Evolutionary conservation across 2,113 vertebrate genomes (phyloP), one percentile per base, ranked within the genome.

Genomic region (Planiliza haematocheilus): DNA sequence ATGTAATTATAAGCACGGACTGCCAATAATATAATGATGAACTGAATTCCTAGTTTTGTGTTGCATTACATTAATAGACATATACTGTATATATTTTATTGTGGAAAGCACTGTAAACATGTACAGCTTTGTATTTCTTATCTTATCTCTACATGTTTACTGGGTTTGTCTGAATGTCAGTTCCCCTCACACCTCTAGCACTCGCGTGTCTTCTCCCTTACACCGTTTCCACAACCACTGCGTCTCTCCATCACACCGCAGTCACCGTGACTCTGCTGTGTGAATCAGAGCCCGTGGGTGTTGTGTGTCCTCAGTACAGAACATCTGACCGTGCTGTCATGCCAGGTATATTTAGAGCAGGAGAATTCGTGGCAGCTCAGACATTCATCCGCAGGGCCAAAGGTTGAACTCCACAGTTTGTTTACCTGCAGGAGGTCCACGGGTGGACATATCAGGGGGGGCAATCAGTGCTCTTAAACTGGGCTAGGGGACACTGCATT

Each of bases 261-360:
- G 68, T 48, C 37, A 41, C 24, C 24, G 24, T 30, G 24, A 30
- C 46, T 64, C n/a, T 71, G 61, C 18, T 37, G 76, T 61, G 79
- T 87, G 73, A 85, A 78, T 70, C 71, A 71, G 77, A 17, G 43
- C 70, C 34, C 52, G 2, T 42, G 24, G 39, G 80, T 81, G 82
- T 82, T 78, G 70, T 52, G 86, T 90, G 85, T 89, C 87, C 76
- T 83, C 65, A 43, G 60, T 66, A 53, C 56, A 45, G 57, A 70
- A 72, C 52, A 89, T 90, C 74, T 89, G 82, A 80, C 70, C 1
- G 63, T 78, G 68, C 71, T 76, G 80, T 88, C 85, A 82, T 16
- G 13, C 56, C 36, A 57, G 84, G 14, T 94, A 91, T 92, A 93
- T 93, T 93, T 94, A 94, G 92, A 88, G 50, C 70, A 61, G 81